phyloP scores from a whole-genome alignment of 2,113 vertebrate genomes.

The Mirza zaza region DNA sequence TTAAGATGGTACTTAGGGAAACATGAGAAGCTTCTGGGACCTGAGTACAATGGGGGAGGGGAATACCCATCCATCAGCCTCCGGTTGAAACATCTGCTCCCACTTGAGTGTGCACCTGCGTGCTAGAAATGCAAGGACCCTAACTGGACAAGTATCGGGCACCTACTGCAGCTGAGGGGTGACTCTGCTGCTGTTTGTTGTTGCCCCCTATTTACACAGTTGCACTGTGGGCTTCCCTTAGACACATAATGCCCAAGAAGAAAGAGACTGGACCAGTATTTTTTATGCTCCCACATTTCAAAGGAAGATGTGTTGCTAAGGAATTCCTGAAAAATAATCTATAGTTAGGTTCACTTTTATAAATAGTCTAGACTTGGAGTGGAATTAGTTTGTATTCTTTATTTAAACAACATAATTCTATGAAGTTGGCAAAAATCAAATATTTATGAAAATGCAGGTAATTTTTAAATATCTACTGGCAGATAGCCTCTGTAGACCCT shows the following conservation, averaged over 20 bases:
- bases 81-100: neutral
- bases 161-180: accelerated
- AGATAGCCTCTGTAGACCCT: constrained; percentile 49
- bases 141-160: accelerated
- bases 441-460: constrained; percentile 57
- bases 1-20: neutral
- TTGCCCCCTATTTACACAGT: accelerated
- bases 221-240: neutral
- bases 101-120: neutral
- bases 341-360: neutral
- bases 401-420: constrained; percentile 20
- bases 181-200: accelerated
- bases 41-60: neutral
- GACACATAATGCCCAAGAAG: neutral
- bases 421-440: constrained; percentile 36
- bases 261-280: neutral
- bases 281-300: neutral
- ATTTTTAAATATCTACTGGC: constrained; percentile 63
- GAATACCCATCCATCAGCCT: accelerated
- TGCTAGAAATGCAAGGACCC: accelerated
- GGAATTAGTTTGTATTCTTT: constrained; percentile 69
- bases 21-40: neutral
- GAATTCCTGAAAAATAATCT: constrained; percentile 44
- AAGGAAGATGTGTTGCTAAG: neutral
- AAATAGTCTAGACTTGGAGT: constrained; percentile 34